Conservation (phyloP, 37 sponge, comb jelly and placozoan genomes). For the Tethya wilhelma region DNA sequence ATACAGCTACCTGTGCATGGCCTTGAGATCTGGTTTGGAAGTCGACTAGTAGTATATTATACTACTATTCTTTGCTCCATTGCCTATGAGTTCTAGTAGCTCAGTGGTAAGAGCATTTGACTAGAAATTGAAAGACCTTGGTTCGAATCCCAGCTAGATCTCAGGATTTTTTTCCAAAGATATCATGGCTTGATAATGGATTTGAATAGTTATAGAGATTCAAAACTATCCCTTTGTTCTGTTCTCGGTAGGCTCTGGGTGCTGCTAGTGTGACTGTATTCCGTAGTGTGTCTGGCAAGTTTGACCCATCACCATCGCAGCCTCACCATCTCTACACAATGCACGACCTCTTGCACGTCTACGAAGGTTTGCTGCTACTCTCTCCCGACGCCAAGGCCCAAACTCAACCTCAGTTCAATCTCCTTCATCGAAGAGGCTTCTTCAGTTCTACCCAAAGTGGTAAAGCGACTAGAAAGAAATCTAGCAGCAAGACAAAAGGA, state of each 20-base stretch:
- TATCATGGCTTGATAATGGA: too few species aligned
- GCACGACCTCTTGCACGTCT: constrained; percentile 47
- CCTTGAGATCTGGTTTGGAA: too few species aligned
- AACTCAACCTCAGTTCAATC: constrained; percentile 23
- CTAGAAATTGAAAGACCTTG: too few species aligned
- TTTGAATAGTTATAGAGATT: background rate
- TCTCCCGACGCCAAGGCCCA: constrained; percentile 28
- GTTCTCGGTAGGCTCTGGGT: constrained; percentile 35
- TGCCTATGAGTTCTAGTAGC: too few species aligned
- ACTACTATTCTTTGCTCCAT: too few species aligned
- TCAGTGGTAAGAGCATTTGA: too few species aligned
- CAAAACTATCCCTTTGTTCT: background rate
- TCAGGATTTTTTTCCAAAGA: too few species aligned
- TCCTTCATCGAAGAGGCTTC: constrained; percentile 28
- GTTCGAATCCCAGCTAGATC: too few species aligned
- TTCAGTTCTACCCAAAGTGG: background rate
- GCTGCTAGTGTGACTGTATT: constrained; percentile 47
- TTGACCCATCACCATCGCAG: constrained; percentile 32
- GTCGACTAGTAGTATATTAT: too few species aligned
- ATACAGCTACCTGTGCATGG: background rate
- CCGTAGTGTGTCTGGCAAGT: constrained; percentile 30
- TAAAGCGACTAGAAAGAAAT: background rate
- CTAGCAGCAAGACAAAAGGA: constrained; percentile 12
- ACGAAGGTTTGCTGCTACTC: constrained; percentile 57
- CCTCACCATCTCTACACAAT: constrained; percentile 48